phyloP scores from a whole-genome alignment of 64 coral and sea anemone species.

The Dendronephthya gigantea region DNA sequence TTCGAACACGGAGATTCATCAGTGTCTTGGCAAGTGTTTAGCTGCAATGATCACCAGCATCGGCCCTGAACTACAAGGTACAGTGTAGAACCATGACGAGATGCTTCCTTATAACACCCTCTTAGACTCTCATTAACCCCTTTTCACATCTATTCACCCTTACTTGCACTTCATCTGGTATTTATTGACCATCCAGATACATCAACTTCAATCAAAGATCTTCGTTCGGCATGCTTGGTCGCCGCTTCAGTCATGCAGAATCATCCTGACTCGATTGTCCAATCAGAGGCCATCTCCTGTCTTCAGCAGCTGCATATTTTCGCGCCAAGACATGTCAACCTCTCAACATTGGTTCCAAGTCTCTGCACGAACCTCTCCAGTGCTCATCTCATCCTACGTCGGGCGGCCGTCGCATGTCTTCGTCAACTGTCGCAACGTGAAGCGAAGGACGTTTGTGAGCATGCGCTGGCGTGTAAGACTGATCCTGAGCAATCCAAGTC shows the following conservation, averaged over 20 bases:
- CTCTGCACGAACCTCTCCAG: conserved; percentile 85
- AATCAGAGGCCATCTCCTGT: conserved; percentile 93
- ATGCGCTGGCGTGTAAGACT: conserved; percentile 65
- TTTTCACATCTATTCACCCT: too few species aligned
- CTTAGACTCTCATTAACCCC: too few species aligned
- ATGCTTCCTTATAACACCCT: too few species aligned
- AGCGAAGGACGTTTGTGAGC: conserved; percentile 91
- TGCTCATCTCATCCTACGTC: conserved; percentile 72
- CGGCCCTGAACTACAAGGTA: conserved; percentile 94
- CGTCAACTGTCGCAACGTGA: conserved; percentile 89
- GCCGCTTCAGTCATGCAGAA: conserved; percentile 94
- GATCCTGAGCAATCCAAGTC: conserved; percentile 45
- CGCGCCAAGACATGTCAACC: conserved; percentile 88
- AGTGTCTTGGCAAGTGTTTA: conserved; percentile 86
- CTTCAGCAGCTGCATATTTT: conserved; percentile 98
- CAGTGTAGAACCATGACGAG: too few species aligned
- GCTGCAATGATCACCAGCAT: conserved; percentile 89
- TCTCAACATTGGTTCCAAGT: conserved; percentile 65
- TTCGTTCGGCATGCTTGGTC: conserved; percentile 70
- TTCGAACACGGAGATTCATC: conserved; percentile 82
- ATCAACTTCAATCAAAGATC: conserved; percentile 58
- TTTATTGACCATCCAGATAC: conserved; percentile 36
- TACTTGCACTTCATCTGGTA: too few species aligned
- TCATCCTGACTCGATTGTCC: conserved; percentile 84
- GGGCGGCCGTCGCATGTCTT: conserved; percentile 81